Percentiles rank a stretch among this genome's conserved stretches.
phyloP scores from a whole-genome alignment of 2,113 vertebrate genomes.

The Scortum barcoo region DNA sequence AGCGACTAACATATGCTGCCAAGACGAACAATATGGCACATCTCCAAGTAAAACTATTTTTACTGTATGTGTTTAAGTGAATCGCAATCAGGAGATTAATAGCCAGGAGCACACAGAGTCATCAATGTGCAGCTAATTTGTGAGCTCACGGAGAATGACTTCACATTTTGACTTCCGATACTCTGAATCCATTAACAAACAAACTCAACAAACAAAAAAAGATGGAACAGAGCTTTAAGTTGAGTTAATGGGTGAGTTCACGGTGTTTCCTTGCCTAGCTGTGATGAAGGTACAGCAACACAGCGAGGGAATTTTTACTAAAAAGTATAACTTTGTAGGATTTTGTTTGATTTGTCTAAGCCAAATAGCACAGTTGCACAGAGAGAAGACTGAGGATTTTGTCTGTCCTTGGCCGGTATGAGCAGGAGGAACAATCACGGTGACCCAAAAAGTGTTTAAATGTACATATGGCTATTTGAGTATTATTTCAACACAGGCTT shows the following conservation, averaged over 20 bases:
- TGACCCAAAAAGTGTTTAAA: background rate
- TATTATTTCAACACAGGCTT: conserved; percentile 20
- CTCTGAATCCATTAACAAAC: background rate
- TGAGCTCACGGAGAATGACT: background rate
- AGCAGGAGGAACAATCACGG: background rate
- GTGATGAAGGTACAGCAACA: background rate
- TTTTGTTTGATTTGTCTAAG: background rate
- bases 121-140: background rate
- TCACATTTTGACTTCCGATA: background rate
- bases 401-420: background rate
- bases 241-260: background rate
- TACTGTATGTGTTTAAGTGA: conserved; percentile 17
- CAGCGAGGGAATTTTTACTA: background rate
- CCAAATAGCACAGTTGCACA: background rate
- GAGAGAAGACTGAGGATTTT: background rate
- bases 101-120: conserved; percentile 4
- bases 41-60: conserved; percentile 11
- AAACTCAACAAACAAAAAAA: background rate
- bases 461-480: background rate
- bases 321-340: background rate
- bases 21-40: background rate
- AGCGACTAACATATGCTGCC: conserved; percentile 3
- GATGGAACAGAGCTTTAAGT: background rate
- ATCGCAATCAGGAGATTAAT: background rate
- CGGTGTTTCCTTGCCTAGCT: background rate